phyloP scores from a whole-genome alignment of 2,113 vertebrate genomes.

The Sander lucioperca region DNA sequence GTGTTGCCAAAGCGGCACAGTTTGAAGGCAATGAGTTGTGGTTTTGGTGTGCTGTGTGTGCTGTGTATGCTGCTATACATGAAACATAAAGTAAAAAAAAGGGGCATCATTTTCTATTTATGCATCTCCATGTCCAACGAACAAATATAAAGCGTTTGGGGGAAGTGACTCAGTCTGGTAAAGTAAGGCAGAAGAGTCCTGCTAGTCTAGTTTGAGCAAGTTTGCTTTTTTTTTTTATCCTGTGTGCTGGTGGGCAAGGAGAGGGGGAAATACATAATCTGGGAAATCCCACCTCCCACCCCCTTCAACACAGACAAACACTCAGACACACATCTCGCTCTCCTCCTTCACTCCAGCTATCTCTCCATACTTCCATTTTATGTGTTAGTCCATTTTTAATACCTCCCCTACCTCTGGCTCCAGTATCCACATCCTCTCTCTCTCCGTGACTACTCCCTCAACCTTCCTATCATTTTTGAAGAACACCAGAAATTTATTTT shows the following conservation, averaged over 20 bases:
- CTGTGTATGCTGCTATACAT: constrained; percentile 18
- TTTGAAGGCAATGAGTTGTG: constrained; percentile 3
- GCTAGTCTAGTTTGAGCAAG: constrained; percentile 52
- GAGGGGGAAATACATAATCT: constrained; percentile 55
- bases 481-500: background rate
- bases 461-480: background rate
- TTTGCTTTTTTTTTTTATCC: constrained; percentile 44
- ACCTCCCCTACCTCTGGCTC: constrained; percentile 28
- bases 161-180: constrained; percentile 51
- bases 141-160: constrained; percentile 24
- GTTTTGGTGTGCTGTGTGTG: background rate
- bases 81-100: constrained; percentile 38
- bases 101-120: constrained; percentile 36
- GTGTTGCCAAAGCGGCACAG: background rate
- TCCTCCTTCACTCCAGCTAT: constrained; percentile 11
- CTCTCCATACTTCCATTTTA: constrained; percentile 24
- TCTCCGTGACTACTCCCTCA: background rate
- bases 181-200: constrained; percentile 43
- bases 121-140: constrained; percentile 5
- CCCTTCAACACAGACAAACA: constrained; percentile 31
- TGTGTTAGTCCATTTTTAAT: constrained; percentile 31
- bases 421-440: constrained; percentile 1
- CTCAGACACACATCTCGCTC: constrained; percentile 27
- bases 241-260: background rate
- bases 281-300: constrained; percentile 14